Base-by-base conservation (phyloP, 2,797 vertebrate species). In the Hydrophis major region DNA sequence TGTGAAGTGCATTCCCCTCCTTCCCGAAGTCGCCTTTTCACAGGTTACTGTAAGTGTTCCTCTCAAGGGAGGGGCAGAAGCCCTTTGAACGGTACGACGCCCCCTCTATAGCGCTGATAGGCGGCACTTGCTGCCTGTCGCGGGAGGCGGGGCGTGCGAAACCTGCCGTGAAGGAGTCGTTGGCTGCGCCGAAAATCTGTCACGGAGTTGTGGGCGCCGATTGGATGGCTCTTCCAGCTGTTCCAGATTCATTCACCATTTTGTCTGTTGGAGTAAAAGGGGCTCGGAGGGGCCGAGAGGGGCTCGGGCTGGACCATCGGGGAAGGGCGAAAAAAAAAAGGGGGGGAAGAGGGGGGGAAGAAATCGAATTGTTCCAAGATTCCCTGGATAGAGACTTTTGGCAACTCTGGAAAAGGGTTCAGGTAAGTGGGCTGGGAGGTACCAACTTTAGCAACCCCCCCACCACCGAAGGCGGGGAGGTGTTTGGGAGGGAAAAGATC, bases 221-320 rank as follows among this genome's bases (percentile, higher is more conserved):
- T 99, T 99, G 98, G 99, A 94, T 97, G 50, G 87, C 56, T 96
- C 47, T 90, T 97, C 98, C 98, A 99, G 98, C 98, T 99, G 99
- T 98, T 98, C 98, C 98, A 98, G 98, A 98, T 99, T 99, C 99
- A 99, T 99, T 99, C 99, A 99, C 98, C 99, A 99, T 99, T 99
- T 99, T 99, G 98, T 98, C 98, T 98, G 98, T 98, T 99, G 99
- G 98, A 99, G 98, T 98, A 98, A 98, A 98, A 98, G 98, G 97
- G 98, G 98, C 96, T 97, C 96, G 96, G 95, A 96, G 96, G 95
- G 96, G 96, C 95, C 96, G 96, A 96, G 96, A 96, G 97, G 96
- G 97, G 96, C 92, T 93, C 93, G 92, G 92, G 90, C 87, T 91
- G 92, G 96, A 96, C 95, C 96, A 91, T 96, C 94, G 93, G 88